A percentile compares a stretch with the other conserved stretches of the same genome.
Conservation (phyloP, 2,888 invertebrate species). For the Plebejus argus region DNA sequence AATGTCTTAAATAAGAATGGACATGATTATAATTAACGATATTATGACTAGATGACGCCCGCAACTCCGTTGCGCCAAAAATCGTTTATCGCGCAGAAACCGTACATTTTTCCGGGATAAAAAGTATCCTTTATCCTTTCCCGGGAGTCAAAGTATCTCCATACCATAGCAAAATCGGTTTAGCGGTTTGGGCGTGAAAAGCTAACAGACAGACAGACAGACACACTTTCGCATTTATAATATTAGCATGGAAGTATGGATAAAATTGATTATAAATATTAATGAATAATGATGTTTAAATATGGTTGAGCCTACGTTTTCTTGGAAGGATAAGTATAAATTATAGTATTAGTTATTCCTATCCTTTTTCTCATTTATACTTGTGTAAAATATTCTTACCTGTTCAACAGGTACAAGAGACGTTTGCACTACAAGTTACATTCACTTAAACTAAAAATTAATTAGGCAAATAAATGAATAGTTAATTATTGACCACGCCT, state of each 20-base stretch:
- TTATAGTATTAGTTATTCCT: too few relatives aligned
- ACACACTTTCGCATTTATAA: too few relatives aligned
- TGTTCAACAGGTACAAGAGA: background rate
- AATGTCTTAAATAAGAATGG: background rate
- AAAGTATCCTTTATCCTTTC: too few relatives aligned
- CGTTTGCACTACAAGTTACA: background rate
- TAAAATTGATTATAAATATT: background rate
- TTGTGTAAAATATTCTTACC: background rate
- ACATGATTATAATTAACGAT: background rate
- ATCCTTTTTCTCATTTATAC: background rate
- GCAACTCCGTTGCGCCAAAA: too few relatives aligned
- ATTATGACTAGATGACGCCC: background rate
- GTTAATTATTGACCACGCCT: conserved; percentile 2
- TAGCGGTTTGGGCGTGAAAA: too few relatives aligned
- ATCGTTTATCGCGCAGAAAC: too few relatives aligned
- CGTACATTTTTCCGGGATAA: too few relatives aligned
- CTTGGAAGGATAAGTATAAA: background rate
- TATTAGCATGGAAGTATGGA: background rate
- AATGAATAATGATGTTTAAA: background rate
- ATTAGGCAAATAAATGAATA: conserved; percentile 24
- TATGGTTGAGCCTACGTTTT: too few relatives aligned
- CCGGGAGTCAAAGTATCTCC: too few relatives aligned
- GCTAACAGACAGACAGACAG: too few relatives aligned
- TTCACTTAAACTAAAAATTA: conserved; percentile 23
- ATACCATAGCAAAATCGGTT: too few relatives aligned